phyloP scores from a whole-genome alignment of 1,140 invertebrate species.

The Trachymyrmex septentrionalis region DNA sequence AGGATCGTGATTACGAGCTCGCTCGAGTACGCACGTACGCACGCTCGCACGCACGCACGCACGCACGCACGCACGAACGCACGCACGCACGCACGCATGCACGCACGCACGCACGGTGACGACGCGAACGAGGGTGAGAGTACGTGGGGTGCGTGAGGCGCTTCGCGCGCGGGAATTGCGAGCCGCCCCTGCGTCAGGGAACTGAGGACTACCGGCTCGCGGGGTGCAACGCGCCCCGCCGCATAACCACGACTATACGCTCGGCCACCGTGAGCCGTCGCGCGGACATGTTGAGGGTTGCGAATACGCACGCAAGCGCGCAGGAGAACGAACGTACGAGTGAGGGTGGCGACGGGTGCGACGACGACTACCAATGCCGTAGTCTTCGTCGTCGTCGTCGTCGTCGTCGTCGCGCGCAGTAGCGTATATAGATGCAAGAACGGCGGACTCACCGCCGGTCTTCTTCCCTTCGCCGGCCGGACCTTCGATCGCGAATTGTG shows the following conservation, averaged over 20 bases:
- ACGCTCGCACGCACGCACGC: not conserved
- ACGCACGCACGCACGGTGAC: not conserved
- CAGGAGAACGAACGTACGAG: slow-evolving; percentile 38
- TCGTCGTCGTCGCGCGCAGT: slow-evolving; percentile 4
- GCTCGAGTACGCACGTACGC: not conserved
- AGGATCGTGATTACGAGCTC: slow-evolving; percentile 13
- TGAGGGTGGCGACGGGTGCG: slow-evolving; percentile 40
- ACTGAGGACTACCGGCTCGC: slow-evolving; percentile 40
- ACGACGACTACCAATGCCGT: not conserved
- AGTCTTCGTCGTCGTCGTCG: slow-evolving; percentile 20
- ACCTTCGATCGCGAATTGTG: slow-evolving; percentile 25
- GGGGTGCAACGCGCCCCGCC: slow-evolving; percentile 70
- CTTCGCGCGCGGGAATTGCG: slow-evolving; percentile 41
- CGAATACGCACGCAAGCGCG: slow-evolving; percentile 60
- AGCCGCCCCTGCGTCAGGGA: slow-evolving; percentile 38
- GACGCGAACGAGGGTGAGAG: not conserved
- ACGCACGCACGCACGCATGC: not conserved
- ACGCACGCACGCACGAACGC: not conserved
- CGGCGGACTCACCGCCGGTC: not conserved
- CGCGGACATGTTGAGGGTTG: slow-evolving; percentile 71
- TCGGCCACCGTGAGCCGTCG: slow-evolving; percentile 35
- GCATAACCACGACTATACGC: slow-evolving; percentile 75
- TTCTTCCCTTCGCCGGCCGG: not conserved
- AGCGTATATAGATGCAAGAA: slow-evolving; percentile 14
- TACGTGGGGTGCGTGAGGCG: slow-evolving; percentile 7